Percentiles rank a stretch among this genome's conserved stretches.
phyloP scores from a whole-genome alignment of 2,888 invertebrate genomes.

The Cotesia congregata region DNA sequence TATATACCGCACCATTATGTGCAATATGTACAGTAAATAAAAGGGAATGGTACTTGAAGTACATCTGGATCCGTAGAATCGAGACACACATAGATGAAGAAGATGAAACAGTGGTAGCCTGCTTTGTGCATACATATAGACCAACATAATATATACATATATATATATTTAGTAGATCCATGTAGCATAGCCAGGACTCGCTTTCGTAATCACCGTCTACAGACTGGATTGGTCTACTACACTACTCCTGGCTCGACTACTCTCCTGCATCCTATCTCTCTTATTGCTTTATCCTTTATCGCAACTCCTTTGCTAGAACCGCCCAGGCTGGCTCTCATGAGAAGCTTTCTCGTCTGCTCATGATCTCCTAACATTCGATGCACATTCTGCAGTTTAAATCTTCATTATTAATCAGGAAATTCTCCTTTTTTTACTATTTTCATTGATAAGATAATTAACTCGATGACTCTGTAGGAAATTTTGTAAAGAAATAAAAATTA shows the following conservation, averaged over 20 bases:
- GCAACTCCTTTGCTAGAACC: constrained; percentile 4
- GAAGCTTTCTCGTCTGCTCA: too few relatives aligned
- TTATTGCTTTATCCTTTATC: neutral
- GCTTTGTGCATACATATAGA: neutral
- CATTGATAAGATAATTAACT: too few relatives aligned
- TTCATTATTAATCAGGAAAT: too few relatives aligned
- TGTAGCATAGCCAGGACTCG: constrained; percentile 27
- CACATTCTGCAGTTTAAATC: too few relatives aligned
- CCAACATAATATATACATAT: neutral
- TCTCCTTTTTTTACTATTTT: too few relatives aligned
- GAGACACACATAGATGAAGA: constrained; percentile 30
- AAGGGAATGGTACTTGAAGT: neutral
- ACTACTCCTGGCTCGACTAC: constrained; percentile 22
- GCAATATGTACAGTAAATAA: neutral
- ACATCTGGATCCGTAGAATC: constrained; percentile 22
- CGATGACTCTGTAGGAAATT: too few relatives aligned
- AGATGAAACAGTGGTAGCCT: constrained; percentile 39
- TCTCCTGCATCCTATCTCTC: constrained; percentile 9
- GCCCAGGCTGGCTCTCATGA: neutral
- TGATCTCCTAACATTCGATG: too few relatives aligned
- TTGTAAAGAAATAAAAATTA: too few relatives aligned
- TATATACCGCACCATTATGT: too few relatives aligned
- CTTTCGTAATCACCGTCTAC: constrained; percentile 44
- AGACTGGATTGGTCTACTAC: constrained; percentile 37
- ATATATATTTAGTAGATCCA: neutral